phyloP scores from a whole-genome alignment of 1,140 invertebrate species.

The Hermetia illucens region DNA sequence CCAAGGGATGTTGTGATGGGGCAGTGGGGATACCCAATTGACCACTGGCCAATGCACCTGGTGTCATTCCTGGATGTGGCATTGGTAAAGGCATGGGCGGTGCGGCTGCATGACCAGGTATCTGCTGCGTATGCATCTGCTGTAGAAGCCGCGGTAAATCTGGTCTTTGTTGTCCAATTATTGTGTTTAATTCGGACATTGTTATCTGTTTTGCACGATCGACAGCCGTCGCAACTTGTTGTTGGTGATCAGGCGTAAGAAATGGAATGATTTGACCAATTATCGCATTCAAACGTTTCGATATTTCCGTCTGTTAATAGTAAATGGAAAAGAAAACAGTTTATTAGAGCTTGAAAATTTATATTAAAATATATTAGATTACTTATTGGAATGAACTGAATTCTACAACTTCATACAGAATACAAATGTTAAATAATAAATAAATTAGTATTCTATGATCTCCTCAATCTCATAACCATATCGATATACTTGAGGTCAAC shows the following conservation, averaged over 20 bases:
- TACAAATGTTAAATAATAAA: no score
- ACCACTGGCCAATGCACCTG: constrained; percentile 36
- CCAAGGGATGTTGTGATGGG: constrained; percentile 48
- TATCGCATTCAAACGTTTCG: constrained; percentile 81
- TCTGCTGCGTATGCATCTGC: constrained; percentile 83
- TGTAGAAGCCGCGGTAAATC: constrained; percentile 62
- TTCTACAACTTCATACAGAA: no score
- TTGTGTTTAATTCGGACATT: constrained; percentile 82
- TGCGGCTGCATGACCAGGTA: constrained; percentile 60
- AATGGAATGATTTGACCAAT: constrained; percentile 84
- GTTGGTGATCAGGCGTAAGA: constrained; percentile 86
- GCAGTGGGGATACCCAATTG: constrained; percentile 37
- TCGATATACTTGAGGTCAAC: no score
- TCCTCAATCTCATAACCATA: no score
- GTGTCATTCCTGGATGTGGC: constrained; percentile 56
- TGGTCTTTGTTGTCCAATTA: constrained; percentile 67
- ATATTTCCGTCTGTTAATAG: constrained; percentile 70
- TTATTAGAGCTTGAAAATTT: background rate
- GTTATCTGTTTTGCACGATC: constrained; percentile 93
- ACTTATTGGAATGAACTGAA: no score
- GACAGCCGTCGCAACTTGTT: constrained; percentile 82
- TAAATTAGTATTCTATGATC: no score
- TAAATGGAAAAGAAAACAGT: constrained; percentile 3
- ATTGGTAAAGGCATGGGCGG: constrained; percentile 40
- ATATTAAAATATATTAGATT: no score